Percentiles rank a stretch among this genome's conserved stretches.
Evolutionary conservation across 1,140 invertebrate genomes (phyloP).

Genomic region (Formica exsecta): DNA sequence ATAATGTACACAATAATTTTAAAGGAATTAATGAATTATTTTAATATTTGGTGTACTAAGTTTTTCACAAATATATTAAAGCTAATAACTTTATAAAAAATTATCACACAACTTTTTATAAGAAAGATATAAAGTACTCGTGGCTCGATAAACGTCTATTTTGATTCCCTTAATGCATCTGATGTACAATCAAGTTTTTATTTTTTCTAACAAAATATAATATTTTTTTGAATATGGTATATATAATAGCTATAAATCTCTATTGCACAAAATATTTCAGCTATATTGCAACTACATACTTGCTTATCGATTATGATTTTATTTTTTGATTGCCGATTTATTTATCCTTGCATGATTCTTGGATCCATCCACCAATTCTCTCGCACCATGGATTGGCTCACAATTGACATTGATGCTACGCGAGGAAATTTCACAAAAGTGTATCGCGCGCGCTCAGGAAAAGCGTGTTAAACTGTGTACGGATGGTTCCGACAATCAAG

Average conservation of each 20-base stretch:
- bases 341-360: constrained; percentile 64
- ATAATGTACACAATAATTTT: background rate
- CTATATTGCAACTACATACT: background rate
- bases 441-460: background rate
- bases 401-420: background rate
- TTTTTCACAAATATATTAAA: background rate
- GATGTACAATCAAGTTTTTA: background rate
- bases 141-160: constrained; percentile 7
- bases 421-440: background rate
- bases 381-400: background rate
- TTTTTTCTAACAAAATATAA: constrained; percentile 7
- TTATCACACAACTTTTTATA: background rate
- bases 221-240: background rate
- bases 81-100: constrained; percentile 6
- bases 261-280: background rate
- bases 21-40: background rate
- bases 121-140: background rate
- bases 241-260: background rate
- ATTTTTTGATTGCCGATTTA: constrained; percentile 32
- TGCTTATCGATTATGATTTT: constrained; percentile 26
- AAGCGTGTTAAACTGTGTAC: constrained; percentile 30
- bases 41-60: background rate
- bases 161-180: background rate
- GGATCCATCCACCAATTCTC: constrained; percentile 54
- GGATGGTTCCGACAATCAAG: constrained; percentile 71